Conservation (phyloP, 2,113 vertebrate genomes). For the Pyrgilauda ruficollis region DNA sequence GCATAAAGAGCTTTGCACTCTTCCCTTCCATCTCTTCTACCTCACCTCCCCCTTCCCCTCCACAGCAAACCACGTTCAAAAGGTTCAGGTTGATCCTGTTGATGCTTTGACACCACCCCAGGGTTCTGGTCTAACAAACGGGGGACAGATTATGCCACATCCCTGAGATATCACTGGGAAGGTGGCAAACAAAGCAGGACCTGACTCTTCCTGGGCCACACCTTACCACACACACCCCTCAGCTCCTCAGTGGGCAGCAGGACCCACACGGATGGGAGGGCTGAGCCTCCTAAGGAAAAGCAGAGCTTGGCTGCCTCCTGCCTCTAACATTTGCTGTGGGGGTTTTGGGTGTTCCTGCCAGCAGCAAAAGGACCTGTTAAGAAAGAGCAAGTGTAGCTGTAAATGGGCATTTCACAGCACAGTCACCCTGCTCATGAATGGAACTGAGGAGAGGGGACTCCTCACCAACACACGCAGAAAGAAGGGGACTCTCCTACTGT, state of each 20-base stretch:
- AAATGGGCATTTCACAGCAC: constrained; percentile 9
- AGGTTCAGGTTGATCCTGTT: neutral
- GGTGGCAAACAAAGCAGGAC: neutral
- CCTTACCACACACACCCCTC: neutral
- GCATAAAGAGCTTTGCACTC: neutral
- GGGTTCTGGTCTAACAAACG: neutral
- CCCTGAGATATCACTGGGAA: neutral
- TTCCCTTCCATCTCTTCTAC: neutral
- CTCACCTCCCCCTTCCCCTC: constrained; percentile 50
- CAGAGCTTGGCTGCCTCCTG: constrained; percentile 13
- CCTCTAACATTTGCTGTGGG: neutral
- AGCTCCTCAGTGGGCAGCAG: constrained; percentile 3
- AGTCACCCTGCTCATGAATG: neutral
- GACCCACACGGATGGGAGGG: neutral
- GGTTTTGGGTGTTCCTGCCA: constrained; percentile 10
- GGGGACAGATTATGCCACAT: neutral
- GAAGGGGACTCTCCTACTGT: neutral
- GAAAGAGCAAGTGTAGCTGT: constrained; percentile 40
- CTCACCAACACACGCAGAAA: neutral
- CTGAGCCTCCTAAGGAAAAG: neutral
- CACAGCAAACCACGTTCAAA: neutral
- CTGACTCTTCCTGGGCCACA: neutral
- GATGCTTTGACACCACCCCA: neutral
- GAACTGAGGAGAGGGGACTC: neutral
- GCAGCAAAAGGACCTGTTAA: constrained; percentile 45